Evolutionary conservation across 2,797 vertebrate species (phyloP).

Genomic region (Agapornis canus): DNA sequence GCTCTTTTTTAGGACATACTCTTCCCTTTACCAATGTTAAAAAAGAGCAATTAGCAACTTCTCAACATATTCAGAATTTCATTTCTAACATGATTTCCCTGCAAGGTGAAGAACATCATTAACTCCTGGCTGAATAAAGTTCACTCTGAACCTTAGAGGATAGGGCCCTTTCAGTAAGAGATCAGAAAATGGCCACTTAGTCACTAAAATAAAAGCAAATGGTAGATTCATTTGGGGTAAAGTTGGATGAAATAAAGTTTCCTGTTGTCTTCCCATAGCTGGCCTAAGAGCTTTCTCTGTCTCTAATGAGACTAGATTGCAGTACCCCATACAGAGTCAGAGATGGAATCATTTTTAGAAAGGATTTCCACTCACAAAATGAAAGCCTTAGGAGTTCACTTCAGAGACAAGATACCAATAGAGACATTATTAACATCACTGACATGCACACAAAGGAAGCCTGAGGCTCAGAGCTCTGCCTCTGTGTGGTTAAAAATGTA

Average conservation of each 20-base stretch:
- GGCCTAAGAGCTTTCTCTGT: slow-evolving; percentile 40
- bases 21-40: background rate
- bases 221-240: background rate
- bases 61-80: background rate
- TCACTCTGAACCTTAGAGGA: slow-evolving; percentile 1
- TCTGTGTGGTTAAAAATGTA: slow-evolving; percentile 70
- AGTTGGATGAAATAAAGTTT: slow-evolving; percentile 52
- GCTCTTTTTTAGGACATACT: background rate
- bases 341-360: slow-evolving; percentile 57
- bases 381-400: slow-evolving; percentile 70
- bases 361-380: slow-evolving; percentile 65
- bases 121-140: background rate
- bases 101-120: background rate
- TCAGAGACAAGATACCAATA: slow-evolving; percentile 73
- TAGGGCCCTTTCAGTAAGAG: background rate
- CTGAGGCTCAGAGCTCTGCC: slow-evolving; percentile 59
- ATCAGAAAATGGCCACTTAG: slow-evolving; percentile 27
- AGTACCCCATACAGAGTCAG: slow-evolving; percentile 38
- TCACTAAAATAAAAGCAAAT: slow-evolving; percentile 15
- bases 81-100: background rate
- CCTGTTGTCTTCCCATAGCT: slow-evolving; percentile 51
- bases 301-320: slow-evolving; percentile 64
- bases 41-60: background rate
- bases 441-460: slow-evolving; percentile 71
- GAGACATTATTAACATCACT: slow-evolving; percentile 74